These are phyloP conservation scores for Henricia sp. DNA, from an alignment of 53 echinoderm and acorn worm genomes.

Conservation along the genomic window DNA sequence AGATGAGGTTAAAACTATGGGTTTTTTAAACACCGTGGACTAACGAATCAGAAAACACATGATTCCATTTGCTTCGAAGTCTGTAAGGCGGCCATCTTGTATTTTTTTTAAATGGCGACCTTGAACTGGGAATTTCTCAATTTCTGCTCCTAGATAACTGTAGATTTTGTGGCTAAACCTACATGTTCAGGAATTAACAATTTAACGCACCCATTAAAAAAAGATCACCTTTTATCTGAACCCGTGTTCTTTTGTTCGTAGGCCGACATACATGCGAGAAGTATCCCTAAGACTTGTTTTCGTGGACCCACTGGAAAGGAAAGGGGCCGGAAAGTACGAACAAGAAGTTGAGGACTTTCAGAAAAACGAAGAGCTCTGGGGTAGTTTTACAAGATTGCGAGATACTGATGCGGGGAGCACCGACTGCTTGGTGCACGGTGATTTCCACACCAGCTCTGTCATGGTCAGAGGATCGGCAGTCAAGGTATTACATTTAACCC, in stretches of 20 bases:
- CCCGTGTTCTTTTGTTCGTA: background rate
- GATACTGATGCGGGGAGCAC: background rate
- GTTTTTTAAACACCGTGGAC: too few species aligned
- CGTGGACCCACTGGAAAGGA: background rate
- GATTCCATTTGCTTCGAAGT: too few species aligned
- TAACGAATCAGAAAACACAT: too few species aligned
- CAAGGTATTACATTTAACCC: background rate
- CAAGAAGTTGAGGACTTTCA: background rate
- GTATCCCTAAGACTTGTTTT: background rate
- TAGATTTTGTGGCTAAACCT: too few species aligned
- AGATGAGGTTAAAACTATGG: too few species aligned
- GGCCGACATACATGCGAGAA: background rate
- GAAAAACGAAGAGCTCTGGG: background rate
- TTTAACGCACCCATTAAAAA: too few species aligned
- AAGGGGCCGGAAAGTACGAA: background rate
- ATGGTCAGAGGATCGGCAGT: background rate
- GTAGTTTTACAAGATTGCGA: background rate
- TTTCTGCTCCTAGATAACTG: too few species aligned
- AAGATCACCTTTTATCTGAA: too few species aligned
- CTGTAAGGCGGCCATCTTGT: too few species aligned
- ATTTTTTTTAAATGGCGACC: too few species aligned
- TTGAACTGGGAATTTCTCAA: too few species aligned
- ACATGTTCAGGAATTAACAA: too few species aligned
- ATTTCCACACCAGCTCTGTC: background rate
- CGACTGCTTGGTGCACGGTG: background rate